phyloP scores from a whole-genome alignment of 2,888 invertebrate species.

The Archips xylosteana region DNA sequence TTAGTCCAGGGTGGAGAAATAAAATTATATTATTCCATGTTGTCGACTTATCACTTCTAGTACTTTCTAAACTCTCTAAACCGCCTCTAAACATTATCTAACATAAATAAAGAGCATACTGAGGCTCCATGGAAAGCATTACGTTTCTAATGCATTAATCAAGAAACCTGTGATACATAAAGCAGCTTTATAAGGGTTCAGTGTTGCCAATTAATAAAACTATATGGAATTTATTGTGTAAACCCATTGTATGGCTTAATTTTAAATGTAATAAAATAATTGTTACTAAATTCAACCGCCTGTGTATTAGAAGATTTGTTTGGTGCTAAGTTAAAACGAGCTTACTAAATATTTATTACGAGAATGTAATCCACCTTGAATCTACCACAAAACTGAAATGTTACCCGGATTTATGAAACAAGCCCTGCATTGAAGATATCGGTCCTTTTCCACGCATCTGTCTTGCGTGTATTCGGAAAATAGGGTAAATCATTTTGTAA shows the following conservation, averaged over 20 bases:
- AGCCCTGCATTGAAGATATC: constrained; percentile 78
- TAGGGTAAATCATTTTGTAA: constrained; percentile 72
- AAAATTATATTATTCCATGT: constrained; percentile 11
- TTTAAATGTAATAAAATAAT: constrained; percentile 8
- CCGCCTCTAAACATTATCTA: constrained; percentile 20
- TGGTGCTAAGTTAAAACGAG: constrained; percentile 54
- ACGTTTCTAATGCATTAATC: constrained; percentile 33
- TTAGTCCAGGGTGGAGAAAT: constrained; percentile 61
- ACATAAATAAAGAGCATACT: constrained; percentile 25
- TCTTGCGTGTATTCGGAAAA: constrained; percentile 77
- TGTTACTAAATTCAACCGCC: constrained; percentile 23
- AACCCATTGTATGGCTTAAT: constrained; percentile 13
- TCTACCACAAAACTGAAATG: constrained; percentile 16
- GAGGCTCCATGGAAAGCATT: constrained; percentile 33
- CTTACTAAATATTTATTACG: constrained; percentile 31
- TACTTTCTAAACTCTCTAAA: constrained; percentile 1
- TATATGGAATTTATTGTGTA: constrained; percentile 12
- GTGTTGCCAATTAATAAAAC: constrained; percentile 34
- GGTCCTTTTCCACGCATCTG: constrained; percentile 62
- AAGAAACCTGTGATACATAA: constrained; percentile 54
- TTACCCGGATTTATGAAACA: constrained; percentile 9
- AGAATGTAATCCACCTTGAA: constrained; percentile 9
- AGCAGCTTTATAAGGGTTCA: constrained; percentile 47
- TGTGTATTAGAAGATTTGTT: constrained; percentile 45
- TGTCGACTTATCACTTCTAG: constrained; percentile 16